Base-by-base conservation (phyloP, 2,888 invertebrate species). In the Tromatobia lineatoria region DNA sequence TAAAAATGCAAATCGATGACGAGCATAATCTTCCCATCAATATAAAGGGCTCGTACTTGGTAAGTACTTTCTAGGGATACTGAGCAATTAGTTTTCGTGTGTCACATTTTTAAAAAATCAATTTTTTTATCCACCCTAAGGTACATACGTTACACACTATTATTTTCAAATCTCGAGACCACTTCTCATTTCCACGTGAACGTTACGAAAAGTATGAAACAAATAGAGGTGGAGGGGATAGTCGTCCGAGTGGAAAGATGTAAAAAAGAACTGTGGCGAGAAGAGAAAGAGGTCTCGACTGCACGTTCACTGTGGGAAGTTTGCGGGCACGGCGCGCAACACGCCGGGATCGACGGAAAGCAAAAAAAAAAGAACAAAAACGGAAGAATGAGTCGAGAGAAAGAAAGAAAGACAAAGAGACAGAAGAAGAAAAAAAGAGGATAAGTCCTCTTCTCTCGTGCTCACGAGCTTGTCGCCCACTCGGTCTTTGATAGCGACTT, bases 401-500 rank as follows among this genome's bases (percentile, higher is more conserved):
- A 61, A 45, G 57, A 70, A 61, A 45, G 54, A 29, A 66, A 47
- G 57, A 70, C 45, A 64, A 61, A 64, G 61, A 50, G 29, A 73
- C 11, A n/a, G 18, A 47, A 67, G 29, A n/a, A 69, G 20, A 54
- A 74, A 29, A 50, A 59, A 57, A 47, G 73, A 20, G 38, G 34
- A 42, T 54, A 70, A 77, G 70, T 82, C 64, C 71, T 66, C 81
- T 79, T 66, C 81, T 79, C 82, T 82, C 71, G 78, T 79, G 71
- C 70, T 75, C 75, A 34, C 75, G 34, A 47, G 74, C 61, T 75
- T 76, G 83, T 82, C 85, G 79, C 82, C 82, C 85, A 82, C 85
- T 85, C 85, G 64, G 66, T 82, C 85, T 85, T 85, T 85, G 85
- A 85, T 85, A 85, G 85, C 61, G 82, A 85, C 82, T 85, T 67